A percentile compares a stretch with the other conserved stretches of the same genome.
phyloP scores from a whole-genome alignment of 2,113 vertebrate species.

The Hemichromis elongatus region DNA sequence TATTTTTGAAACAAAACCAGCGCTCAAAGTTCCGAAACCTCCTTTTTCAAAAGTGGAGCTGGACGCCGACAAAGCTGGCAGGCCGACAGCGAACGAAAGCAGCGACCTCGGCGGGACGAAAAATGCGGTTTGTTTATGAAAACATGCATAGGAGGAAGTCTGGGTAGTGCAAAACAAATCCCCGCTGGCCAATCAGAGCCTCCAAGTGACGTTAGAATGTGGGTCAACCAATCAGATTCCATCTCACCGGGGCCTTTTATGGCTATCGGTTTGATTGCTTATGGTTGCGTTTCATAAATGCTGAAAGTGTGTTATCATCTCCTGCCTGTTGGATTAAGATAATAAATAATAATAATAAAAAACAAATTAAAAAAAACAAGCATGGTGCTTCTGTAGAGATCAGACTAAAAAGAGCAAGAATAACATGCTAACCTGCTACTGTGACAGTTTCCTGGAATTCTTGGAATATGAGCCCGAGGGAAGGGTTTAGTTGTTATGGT shows the following conservation, averaged over 20 bases:
- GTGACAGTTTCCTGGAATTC: background rate
- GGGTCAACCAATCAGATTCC: slow-evolving; percentile 65
- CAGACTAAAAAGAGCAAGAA: background rate
- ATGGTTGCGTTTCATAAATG: background rate
- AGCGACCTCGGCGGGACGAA: background rate
- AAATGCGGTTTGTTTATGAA: slow-evolving; percentile 69
- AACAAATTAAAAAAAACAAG: background rate
- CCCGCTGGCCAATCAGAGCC: slow-evolving; percentile 54
- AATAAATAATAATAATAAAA: too few species aligned
- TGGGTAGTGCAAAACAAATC: slow-evolving; percentile 63
- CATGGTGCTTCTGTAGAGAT: background rate
- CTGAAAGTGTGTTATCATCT: background rate
- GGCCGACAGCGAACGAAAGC: background rate
- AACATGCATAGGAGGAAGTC: slow-evolving; percentile 66
- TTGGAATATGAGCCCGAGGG: background rate
- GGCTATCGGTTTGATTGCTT: slow-evolving; percentile 2
- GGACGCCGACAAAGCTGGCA: background rate
- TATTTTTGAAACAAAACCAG: background rate
- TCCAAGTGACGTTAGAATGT: slow-evolving; percentile 27
- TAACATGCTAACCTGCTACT: background rate
- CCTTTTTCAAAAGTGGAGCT: background rate
- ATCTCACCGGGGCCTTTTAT: slow-evolving; percentile 17
- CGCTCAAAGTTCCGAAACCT: background rate
- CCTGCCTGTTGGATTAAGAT: background rate
- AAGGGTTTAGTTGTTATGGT: background rate